Evolutionary conservation across 2,113 vertebrate species (phyloP), one percentile per base, ranked within the genome.

Genomic region (Clupea harengus): DNA sequence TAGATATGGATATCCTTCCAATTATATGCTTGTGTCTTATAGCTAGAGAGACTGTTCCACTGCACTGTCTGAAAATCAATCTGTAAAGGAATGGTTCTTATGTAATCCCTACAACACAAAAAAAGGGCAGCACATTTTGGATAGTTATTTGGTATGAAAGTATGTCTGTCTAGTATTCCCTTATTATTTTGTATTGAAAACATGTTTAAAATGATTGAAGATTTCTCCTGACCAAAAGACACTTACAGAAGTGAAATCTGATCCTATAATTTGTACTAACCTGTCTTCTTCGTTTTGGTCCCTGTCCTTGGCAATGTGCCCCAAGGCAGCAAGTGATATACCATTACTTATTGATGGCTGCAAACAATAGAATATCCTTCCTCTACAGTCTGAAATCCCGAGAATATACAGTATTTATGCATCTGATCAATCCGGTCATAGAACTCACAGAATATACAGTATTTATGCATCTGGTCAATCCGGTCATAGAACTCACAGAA

Each of bases 281-380:
- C 72, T 78, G 72, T 78, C 72, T 17, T 39, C 72, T 78, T 32
- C 4, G 39, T 78, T 78, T 39, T 28, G 13, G 9, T 5, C 39
- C 72, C 72, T 44, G 32, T 32, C 28, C 72, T 78, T 78, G 72
- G 5, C 32, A 39, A 4, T 28, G 67, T 32, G 32, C 72, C 72
- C 28, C 28, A 15, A 32, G 72, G 72, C 32, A 39, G 72, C 72
- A 39, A 11, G 13, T 32, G 32, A 39, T 78, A 78, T 32, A 78
- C 72, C 72, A 78, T 78, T 78, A 78, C 72, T 17, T 78, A 78
- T 78, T 78, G 3, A 78, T 78, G 28, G 64, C 72, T 39, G 72
- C 25, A 78, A 78, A 78, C 64, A 67, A 67, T 67, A 78, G 2
- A 78, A 78, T 78, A 44, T 39, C 32, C 72, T 78, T 78, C 28